Conservation (phyloP, 2,888 invertebrate species). For the Epiblema foenella region DNA sequence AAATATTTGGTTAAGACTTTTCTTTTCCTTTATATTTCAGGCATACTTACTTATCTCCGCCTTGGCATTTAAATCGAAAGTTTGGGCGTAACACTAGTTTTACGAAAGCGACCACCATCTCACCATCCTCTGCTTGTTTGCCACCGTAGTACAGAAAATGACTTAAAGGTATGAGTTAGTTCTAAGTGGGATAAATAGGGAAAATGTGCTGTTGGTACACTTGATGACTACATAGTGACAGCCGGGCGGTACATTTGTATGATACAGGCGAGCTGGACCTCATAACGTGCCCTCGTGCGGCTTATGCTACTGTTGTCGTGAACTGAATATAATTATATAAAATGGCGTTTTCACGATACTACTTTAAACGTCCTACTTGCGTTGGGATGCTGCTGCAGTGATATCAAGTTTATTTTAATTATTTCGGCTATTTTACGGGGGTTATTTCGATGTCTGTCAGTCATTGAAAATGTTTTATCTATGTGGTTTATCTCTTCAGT, state of each 20-base stretch:
- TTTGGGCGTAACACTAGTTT: too few species aligned
- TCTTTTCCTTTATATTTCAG: too few species aligned
- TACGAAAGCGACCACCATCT: too few species aligned
- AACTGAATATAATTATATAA: constrained; percentile 58
- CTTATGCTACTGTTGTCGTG: constrained; percentile 58
- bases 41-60: too few species aligned
- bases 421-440: background rate
- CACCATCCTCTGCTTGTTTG: too few species aligned
- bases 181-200: background rate
- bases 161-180: background rate
- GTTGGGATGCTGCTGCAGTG: background rate
- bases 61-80: too few species aligned
- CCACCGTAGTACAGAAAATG: too few species aligned
- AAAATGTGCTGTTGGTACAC: background rate
- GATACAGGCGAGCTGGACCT: constrained; percentile 31
- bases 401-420: background rate
- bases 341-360: constrained; percentile 30
- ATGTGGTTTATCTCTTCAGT: background rate
- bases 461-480: background rate
- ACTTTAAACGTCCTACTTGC: constrained; percentile 21
- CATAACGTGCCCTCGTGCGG: constrained; percentile 51
- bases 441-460: background rate
- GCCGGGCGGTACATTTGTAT: constrained; percentile 29
- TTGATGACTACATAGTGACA: constrained; percentile 14
- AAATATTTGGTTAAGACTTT: too few species aligned